phyloP scores from a whole-genome alignment of 2,797 vertebrate species.

The Rhodeus uyekii region DNA sequence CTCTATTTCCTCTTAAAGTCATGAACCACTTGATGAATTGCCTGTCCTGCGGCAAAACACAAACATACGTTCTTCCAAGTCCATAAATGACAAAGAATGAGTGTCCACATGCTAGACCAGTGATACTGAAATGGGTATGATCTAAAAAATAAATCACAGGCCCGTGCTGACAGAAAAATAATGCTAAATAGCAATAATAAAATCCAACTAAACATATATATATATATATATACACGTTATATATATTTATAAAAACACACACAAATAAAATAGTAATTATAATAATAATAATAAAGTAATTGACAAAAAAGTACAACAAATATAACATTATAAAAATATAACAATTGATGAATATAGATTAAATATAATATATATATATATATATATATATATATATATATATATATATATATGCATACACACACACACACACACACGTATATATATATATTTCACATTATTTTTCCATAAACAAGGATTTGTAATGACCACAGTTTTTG shows the following conservation, averaged over 20 bases:
- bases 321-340: too few relatives aligned
- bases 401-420: too few relatives aligned
- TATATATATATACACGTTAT: too few relatives aligned
- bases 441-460: too few relatives aligned
- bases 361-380: too few relatives aligned
- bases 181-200: not conserved
- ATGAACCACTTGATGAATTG: slow-evolving; percentile 6
- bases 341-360: too few relatives aligned
- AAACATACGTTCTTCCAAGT: slow-evolving; percentile 2
- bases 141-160: not conserved
- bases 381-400: too few relatives aligned
- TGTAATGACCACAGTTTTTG: not conserved
- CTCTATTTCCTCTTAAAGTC: slow-evolving; percentile 51
- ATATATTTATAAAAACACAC: too few relatives aligned
- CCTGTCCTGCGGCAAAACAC: not conserved
- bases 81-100: not conserved
- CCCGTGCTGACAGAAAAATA: not conserved
- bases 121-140: not conserved
- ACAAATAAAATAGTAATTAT: too few relatives aligned
- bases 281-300: too few relatives aligned
- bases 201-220: not conserved
- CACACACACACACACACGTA: too few relatives aligned
- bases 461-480: not conserved
- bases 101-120: not conserved
- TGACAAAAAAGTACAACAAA: too few relatives aligned